These are phyloP conservation scores for Oryzias curvinotus DNA, from an alignment of 2,113 vertebrate species.

Conservation along the genomic window DNA sequence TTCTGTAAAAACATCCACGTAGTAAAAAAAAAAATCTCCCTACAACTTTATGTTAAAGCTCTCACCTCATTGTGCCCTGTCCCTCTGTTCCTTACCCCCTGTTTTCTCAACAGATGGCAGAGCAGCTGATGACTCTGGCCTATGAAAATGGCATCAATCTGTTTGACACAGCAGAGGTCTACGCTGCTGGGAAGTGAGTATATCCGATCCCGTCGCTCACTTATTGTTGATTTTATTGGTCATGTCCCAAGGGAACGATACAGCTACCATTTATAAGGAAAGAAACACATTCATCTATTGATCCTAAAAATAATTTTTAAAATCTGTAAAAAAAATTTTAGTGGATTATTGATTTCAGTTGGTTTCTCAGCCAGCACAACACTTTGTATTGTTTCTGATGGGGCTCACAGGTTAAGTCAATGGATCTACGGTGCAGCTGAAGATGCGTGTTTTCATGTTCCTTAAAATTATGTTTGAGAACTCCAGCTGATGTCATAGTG, in stretches of 20 bases:
- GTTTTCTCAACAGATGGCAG: slow-evolving; percentile 86
- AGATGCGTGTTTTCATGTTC: too few relatives aligned
- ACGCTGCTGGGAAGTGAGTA: slow-evolving; percentile 97
- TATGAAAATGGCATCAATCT: slow-evolving; percentile 99
- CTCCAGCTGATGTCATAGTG: too few relatives aligned
- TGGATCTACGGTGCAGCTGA: too few relatives aligned
- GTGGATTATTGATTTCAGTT: too few relatives aligned
- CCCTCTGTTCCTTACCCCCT: slow-evolving; percentile 25
- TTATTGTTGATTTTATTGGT: slow-evolving; percentile 3
- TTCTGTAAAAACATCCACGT: slow-evolving; percentile 23
- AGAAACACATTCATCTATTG: background rate
- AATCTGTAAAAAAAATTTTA: background rate
- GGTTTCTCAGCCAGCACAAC: too few relatives aligned
- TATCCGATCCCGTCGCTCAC: slow-evolving; percentile 29
- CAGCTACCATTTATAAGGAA: background rate
- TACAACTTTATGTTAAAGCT: slow-evolving; percentile 16
- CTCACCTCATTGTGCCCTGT: background rate
- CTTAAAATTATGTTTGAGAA: too few relatives aligned
- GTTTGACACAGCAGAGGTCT: slow-evolving; percentile 97
- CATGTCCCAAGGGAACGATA: background rate
- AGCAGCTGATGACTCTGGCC: slow-evolving; percentile 97
- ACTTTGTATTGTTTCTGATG: too few relatives aligned
- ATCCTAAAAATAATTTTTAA: background rate
- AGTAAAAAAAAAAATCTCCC: slow-evolving; percentile 10
- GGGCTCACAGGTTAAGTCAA: too few relatives aligned